Conservation (phyloP, 1,140 invertebrate species). For the Apocrypta bakeri region DNA sequence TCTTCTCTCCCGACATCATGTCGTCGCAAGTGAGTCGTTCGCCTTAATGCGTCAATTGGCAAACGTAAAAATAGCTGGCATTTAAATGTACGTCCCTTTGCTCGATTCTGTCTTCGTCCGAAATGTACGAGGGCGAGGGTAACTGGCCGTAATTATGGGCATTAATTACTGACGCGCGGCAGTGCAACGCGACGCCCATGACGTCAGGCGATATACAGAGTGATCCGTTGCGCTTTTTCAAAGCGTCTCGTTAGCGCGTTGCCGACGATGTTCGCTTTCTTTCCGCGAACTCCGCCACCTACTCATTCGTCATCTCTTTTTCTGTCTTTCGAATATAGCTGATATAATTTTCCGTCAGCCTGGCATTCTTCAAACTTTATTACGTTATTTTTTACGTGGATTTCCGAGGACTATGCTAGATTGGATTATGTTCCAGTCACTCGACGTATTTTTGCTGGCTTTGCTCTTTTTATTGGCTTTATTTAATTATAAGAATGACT, state of each 20-base stretch:
- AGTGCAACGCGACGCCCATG: neutral
- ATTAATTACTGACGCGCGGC: constrained; percentile 1
- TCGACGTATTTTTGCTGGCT: neutral
- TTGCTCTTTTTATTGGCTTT: neutral
- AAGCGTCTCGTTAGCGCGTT: constrained; percentile 27
- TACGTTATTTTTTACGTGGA: neutral
- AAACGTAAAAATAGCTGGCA: too few species aligned
- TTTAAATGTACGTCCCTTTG: too few species aligned
- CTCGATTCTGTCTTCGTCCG: too few species aligned
- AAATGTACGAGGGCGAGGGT: neutral
- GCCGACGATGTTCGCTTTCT: constrained; percentile 38
- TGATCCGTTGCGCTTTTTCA: constrained; percentile 6
- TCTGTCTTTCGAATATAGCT: neutral
- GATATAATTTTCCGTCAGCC: neutral
- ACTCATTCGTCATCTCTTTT: neutral
- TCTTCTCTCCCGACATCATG: too few species aligned
- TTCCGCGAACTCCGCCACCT: constrained; percentile 21
- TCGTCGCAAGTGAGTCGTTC: too few species aligned
- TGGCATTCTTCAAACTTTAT: neutral
- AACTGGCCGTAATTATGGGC: neutral
- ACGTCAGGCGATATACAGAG: neutral
- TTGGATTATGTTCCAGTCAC: too few species aligned
- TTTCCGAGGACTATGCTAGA: too few species aligned
- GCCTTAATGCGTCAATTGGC: too few species aligned
- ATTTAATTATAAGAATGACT: neutral